Percentiles rank a stretch among this genome's conserved stretches.
These are phyloP conservation scores for Drosophila tanythrix DNA, from an alignment of 2,888 invertebrate species.

Conservation along the genomic window DNA sequence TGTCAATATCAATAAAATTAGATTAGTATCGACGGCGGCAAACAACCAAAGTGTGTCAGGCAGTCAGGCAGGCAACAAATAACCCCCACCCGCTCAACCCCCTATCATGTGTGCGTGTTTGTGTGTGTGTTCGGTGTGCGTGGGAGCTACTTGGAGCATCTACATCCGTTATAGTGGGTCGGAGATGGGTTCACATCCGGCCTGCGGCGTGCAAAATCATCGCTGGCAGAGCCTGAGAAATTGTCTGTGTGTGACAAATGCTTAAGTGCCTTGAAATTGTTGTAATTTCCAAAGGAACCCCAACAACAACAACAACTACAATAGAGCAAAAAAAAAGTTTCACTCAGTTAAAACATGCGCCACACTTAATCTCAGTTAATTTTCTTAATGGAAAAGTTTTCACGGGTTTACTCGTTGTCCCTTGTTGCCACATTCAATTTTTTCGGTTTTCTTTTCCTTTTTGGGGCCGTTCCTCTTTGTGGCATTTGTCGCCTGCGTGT, in stretches of 20 bases:
- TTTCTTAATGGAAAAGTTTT: conserved; percentile 83
- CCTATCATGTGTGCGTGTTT: conserved; percentile 1
- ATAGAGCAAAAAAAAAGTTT: conserved; percentile 42
- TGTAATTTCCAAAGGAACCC: conserved; percentile 56
- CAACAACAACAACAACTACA: conserved; percentile 8
- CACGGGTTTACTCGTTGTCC: conserved; percentile 47
- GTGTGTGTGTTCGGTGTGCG: conserved; percentile 10
- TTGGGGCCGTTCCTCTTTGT: conserved; percentile 24
- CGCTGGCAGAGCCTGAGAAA: conserved; percentile 15
- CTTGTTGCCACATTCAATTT: conserved; percentile 43
- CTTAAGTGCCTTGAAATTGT: conserved; percentile 76
- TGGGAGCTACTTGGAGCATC: conserved; percentile 31
- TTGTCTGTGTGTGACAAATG: conserved; percentile 71
- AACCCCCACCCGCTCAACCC: conserved; percentile 10
- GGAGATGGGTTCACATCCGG: conserved; percentile 52
- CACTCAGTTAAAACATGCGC: conserved; percentile 58
- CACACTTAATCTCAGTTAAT: conserved; percentile 83
- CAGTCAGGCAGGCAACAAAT: conserved; percentile 56
- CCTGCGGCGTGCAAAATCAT: conserved; percentile 37
- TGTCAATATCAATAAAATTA: conserved; percentile 85
- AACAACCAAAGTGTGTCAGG: conserved; percentile 56
- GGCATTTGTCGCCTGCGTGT: conserved; percentile 49
- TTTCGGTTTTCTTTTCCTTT: conserved; percentile 19
- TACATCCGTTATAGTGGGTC: conserved; percentile 39
- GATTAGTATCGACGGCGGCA: conserved; percentile 82